A percentile compares a stretch with the other conserved stretches of the same genome.
Evolutionary conservation across 2,797 vertebrate genomes (phyloP).

Genomic region (Hydrophis major): DNA sequence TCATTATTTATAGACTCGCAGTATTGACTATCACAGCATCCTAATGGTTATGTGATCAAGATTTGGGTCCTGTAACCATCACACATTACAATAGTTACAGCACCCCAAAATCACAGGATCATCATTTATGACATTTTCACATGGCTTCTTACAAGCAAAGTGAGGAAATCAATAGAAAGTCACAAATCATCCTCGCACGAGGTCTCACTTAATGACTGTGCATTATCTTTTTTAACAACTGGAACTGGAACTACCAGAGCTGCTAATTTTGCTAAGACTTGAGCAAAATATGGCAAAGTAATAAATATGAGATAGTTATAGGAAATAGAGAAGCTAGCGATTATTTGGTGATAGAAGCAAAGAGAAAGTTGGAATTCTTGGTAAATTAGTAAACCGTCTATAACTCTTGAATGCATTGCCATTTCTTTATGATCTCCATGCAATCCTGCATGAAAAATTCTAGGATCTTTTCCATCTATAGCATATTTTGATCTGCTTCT

Average conservation of each 20-base stretch:
- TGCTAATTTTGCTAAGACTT: neutral
- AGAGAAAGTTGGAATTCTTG: neutral
- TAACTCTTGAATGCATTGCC: neutral
- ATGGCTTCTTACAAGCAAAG: neutral
- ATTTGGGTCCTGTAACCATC: neutral
- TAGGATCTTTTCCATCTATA: neutral
- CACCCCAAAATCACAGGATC: neutral
- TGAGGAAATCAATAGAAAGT: neutral
- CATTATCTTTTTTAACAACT: neutral
- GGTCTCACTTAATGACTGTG: neutral
- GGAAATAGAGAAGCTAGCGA: neutral
- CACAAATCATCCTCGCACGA: neutral
- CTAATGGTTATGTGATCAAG: neutral
- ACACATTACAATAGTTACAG: neutral
- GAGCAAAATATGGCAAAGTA: neutral
- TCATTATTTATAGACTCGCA: neutral
- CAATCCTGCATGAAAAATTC: neutral
- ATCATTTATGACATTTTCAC: neutral
- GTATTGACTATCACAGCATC: neutral
- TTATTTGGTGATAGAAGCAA: neutral
- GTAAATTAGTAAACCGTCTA: neutral
- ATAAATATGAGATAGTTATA: neutral
- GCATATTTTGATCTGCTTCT: neutral
- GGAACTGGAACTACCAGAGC: neutral
- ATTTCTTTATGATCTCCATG: neutral